Evolutionary conservation across 2,113 vertebrate genomes (phyloP).

Genomic region (Pyrgilauda ruficollis): DNA sequence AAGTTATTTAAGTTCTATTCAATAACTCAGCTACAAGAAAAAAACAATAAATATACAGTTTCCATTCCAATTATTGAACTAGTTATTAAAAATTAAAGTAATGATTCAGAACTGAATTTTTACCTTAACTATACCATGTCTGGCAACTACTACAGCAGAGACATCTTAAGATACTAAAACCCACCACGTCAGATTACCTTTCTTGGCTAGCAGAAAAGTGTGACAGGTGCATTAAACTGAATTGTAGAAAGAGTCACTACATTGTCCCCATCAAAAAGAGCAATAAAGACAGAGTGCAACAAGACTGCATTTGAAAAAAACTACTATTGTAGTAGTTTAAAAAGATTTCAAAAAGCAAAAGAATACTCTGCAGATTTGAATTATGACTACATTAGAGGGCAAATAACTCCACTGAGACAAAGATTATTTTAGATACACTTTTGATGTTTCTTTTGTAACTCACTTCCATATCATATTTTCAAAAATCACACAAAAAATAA

Average conservation of each 20-base stretch:
- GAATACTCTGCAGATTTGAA: not conserved
- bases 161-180: not conserved
- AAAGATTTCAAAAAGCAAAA: not conserved
- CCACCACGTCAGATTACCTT: not conserved
- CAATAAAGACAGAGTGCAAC: not conserved
- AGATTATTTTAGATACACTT: not conserved
- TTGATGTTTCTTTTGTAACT: not conserved
- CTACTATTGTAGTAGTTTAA: not conserved
- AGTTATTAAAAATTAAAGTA: not conserved
- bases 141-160: not conserved
- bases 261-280: not conserved
- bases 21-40: not conserved
- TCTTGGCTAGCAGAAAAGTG: not conserved
- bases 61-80: not conserved
- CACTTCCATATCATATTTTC: not conserved
- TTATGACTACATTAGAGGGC: not conserved
- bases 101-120: not conserved
- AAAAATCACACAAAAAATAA: not conserved
- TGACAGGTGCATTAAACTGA: not conserved
- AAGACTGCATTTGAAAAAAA: not conserved
- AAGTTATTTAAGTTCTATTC: not conserved
- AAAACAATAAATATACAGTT: not conserved
- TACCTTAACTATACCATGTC: not conserved
- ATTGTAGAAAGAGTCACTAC: not conserved
- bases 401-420: not conserved